Evolutionary conservation across 2,113 vertebrate species (phyloP).

Genomic region (Pampusana beccarii): DNA sequence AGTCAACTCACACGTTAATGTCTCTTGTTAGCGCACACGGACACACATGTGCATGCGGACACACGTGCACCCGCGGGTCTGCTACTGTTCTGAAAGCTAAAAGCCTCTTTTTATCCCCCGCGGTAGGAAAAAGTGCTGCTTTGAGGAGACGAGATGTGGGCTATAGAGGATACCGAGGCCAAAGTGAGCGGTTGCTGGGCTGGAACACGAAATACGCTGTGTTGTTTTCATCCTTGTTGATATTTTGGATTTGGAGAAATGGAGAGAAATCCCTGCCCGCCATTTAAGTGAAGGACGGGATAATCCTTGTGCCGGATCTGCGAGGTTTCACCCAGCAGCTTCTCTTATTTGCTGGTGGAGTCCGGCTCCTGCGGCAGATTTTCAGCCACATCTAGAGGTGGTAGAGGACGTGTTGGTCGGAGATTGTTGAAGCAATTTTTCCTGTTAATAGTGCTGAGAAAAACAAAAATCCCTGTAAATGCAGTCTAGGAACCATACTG

Average conservation of each 20-base stretch:
- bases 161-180: neutral
- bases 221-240: neutral
- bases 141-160: neutral
- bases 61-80: fast-evolving
- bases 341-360: neutral
- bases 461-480: neutral
- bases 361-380: neutral
- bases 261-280: neutral
- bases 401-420: neutral
- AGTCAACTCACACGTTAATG: fast-evolving
- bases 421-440: neutral
- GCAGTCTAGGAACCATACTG: neutral
- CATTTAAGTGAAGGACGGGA: neutral
- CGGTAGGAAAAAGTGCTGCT: fast-evolving
- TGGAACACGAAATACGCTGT: fast-evolving
- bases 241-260: neutral
- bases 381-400: neutral
- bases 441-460: neutral
- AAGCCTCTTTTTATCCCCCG: neutral
- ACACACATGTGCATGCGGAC: fast-evolving
- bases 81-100: too few species aligned
- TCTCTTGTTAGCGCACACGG: fast-evolving
- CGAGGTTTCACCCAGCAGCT: neutral
- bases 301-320: neutral
- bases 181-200: neutral